Base-by-base conservation (phyloP, 2,113 vertebrate species). In the Cyprinodon tularosa region DNA sequence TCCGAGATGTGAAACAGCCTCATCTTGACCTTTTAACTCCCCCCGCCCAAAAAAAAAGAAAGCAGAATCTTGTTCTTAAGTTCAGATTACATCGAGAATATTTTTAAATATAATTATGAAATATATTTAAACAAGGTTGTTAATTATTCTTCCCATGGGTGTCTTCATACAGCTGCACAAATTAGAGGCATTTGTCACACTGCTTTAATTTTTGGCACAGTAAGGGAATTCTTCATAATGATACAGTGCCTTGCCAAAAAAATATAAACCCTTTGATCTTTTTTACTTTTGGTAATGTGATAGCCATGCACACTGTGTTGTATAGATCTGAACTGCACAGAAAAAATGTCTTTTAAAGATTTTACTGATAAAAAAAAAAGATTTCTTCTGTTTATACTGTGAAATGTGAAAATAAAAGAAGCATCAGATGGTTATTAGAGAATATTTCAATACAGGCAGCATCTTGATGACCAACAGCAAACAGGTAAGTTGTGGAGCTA, bases 1-100 rank as follows among this genome's bases (percentile, higher is more conserved):
- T 69, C 20, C 14, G 40, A 61, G 29, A 78, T 72, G 81, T 50
- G 57, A 84, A 74, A 62, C 61, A 2, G 60, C 62, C 44, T 72
- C 64, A 45, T 38, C 1, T 62, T 80, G 62, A 71, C 77, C 74
- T 71, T 73, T 64, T 70, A 14, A 64, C 59, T 53, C 17, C 69
- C 62, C 22, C 20, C 8, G 1, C 20, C 15, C 15, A 53, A 17
- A 53, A 57, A n/a, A 57, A 20, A 57, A 9, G 17, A 20, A 20
- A 42, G 60, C 59, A 20, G 3, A 66, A 36, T 17, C n/a, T n/a
- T 14, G 53, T 39, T 72, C 44, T 29, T 62, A 57, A 70, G 59
- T 75, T 68, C 63, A 62, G 38, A 74, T 44, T 22, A 36, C 6
- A 42, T 62, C 13, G 20, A 40, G 62, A 59, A 13, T 1, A 47